Conservation (phyloP, 2,797 vertebrate genomes). For the Miichthys miiuy region DNA sequence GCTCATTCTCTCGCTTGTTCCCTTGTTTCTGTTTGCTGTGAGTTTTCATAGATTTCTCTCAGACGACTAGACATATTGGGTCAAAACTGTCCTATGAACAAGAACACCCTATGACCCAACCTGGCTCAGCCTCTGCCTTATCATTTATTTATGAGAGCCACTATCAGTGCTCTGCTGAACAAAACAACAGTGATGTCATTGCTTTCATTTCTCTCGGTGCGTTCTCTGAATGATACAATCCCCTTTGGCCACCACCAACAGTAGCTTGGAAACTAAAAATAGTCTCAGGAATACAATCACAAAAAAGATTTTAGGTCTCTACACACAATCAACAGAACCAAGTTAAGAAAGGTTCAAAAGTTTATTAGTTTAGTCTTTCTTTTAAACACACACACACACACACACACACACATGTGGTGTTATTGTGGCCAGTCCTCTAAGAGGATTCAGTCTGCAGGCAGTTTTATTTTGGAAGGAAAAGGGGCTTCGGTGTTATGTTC, state of each 20-base stretch:
- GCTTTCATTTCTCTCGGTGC: conserved; percentile 52
- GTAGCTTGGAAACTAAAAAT: conserved; percentile 16
- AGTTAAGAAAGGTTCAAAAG: conserved; percentile 19
- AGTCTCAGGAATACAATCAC: background rate
- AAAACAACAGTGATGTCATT: conserved; percentile 75
- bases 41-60: conserved; percentile 42
- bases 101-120: conserved; percentile 54
- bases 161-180: conserved; percentile 57
- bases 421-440: conserved; percentile 45
- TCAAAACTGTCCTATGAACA: conserved; percentile 63
- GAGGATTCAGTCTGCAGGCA: conserved; percentile 61
- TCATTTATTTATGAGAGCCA: conserved; percentile 76
- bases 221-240: conserved; percentile 26
- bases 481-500: conserved; percentile 77
- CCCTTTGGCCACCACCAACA: conserved; percentile 5
- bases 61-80: conserved; percentile 41
- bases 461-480: conserved; percentile 75
- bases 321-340: background rate
- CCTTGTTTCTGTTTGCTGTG: conserved; percentile 20
- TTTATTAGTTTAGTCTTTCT: conserved; percentile 42
- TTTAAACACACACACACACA: conserved; percentile 13
- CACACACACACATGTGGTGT: conserved; percentile 16
- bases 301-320: background rate
- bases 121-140: conserved; percentile 56
- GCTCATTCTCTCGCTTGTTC: background rate